Evolutionary conservation across 2,888 invertebrate species (phyloP), one percentile per base, ranked within the genome.

Genomic region (Cetonia aurata): DNA sequence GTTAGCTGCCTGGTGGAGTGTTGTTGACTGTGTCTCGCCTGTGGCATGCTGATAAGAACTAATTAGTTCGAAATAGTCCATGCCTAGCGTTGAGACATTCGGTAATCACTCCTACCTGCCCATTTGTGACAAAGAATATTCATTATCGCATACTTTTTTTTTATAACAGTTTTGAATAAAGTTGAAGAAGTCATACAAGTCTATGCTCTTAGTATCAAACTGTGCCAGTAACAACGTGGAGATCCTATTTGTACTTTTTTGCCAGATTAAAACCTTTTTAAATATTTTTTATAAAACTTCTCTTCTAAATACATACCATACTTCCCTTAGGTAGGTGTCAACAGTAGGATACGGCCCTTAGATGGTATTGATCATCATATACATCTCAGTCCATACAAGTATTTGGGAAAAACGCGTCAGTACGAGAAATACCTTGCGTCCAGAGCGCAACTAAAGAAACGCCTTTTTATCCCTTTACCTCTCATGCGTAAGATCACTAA

Each of bases 401-500:
- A 86, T 75, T 86, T 87, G 0, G 93, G 93, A 0, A 85, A 87
- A 73, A 91, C 93, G 0, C 79, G 85, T n/a, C 86, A 88, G 75
- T 90, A 90, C 77, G 79, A 84, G 0, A 86, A 84, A 73, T 92
- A 88, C 85, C 69, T 91, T 9, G 85, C 83, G 73, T 89, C 86
- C 78, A 87, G 89, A 48, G 86, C 87, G 50, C 86, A 86, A 75
- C 79, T 93, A 0, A 83, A 86, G 76, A 86, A 85, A 42, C 88
- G 86, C 50, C 88, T 92, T 44, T 86, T 90, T 62, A 84, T 92
- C 6, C 84, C 90, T 12, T 89, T 91, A 78, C 88, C 89, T 9
- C 88, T 93, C 56, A 87, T 93, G 71, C 86, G 89, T 70, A 87
- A 86, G 72, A 85, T 91, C n/a, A 79, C 89, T 8, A 83, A 86